Evolutionary conservation across 2,113 vertebrate genomes (phyloP), one percentile per base, ranked within the genome.

Genomic region (Mormoops blainvillei): DNA sequence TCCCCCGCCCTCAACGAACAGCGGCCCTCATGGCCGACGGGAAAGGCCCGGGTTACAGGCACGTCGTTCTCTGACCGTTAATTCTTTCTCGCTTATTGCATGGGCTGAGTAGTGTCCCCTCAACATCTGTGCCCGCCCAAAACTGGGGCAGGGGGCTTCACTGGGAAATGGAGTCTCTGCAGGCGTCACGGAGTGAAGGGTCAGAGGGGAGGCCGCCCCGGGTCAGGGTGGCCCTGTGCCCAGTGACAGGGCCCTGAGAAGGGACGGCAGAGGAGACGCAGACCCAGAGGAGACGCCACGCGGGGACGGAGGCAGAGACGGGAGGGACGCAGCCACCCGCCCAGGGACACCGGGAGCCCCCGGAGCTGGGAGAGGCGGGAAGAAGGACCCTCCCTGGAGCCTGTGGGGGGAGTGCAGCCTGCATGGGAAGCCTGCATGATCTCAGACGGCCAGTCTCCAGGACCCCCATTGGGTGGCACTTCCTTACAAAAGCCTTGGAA

Each of bases 21-120:
- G 4, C 22, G 56, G 22, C 26, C 56, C 56, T 26, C 56, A 11
- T 10, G 56, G 56, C 22, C 24, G 56, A 26, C 16, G 56, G 56
- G 26, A 26, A 58, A 14, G n/a, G n/a, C n/a, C 4, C 5, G 28
- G 6, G 14, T 18, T 3, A 13, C 3, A 4, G n/a, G 15, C 1
- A 0, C 2, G 3, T 5, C 0, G 7, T 38, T 38, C 52, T 20
- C 33, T 26, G 14, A 3, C 4, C 2, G 4, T 38, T 3, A 5
- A 16, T 24, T n/a, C n/a, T 52, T 50, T 41, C 19, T n/a, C 16
- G 71, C 15, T 4, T 7, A 3, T 18, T 26, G 13, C 0, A 0
- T 5, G 14, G 10, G 36, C 10, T n/a, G 28, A n/a, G 0, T 1
- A 20, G 18, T 0, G 76, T 68, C 6, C 7, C 31, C 20, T 16